These are phyloP conservation scores for Pheosia tremula DNA, from an alignment of 2,888 invertebrate genomes.

Conservation along the genomic window DNA sequence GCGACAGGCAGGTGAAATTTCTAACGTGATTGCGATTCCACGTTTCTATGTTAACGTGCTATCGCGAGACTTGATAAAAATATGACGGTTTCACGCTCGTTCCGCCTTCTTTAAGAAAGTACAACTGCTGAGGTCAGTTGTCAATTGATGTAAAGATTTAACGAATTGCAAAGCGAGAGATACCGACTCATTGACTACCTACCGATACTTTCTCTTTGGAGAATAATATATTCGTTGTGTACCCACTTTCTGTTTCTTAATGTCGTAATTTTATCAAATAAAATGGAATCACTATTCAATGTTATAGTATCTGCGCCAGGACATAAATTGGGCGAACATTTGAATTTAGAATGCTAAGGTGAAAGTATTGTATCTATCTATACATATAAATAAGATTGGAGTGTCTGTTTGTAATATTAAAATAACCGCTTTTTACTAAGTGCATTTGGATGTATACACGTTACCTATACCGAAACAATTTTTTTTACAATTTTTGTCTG, in stretches of 20 bases:
- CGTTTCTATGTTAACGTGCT: constrained; percentile 10
- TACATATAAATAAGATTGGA: no score
- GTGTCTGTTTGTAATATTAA: no score
- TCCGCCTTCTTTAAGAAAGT: background rate
- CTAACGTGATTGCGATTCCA: constrained; percentile 14
- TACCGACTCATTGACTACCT: background rate
- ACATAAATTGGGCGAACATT: no score
- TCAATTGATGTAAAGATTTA: background rate
- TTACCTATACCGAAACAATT: no score
- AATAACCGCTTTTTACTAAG: no score
- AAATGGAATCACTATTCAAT: background rate
- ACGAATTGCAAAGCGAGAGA: background rate
- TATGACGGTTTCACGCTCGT: background rate
- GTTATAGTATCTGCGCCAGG: background rate
- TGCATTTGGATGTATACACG: no score
- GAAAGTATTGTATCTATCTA: no score
- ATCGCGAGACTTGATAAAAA: background rate
- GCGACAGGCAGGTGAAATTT: constrained; percentile 24
- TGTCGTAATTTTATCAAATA: background rate
- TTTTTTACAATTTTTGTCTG: no score
- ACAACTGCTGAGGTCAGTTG: background rate
- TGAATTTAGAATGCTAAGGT: no score
- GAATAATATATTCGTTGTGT: background rate
- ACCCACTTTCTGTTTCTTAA: background rate
- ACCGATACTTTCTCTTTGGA: constrained; percentile 1